These are phyloP conservation scores for Cardiocondyla obscurior DNA, from an alignment of 1,140 invertebrate genomes.

Conservation along the genomic window DNA sequence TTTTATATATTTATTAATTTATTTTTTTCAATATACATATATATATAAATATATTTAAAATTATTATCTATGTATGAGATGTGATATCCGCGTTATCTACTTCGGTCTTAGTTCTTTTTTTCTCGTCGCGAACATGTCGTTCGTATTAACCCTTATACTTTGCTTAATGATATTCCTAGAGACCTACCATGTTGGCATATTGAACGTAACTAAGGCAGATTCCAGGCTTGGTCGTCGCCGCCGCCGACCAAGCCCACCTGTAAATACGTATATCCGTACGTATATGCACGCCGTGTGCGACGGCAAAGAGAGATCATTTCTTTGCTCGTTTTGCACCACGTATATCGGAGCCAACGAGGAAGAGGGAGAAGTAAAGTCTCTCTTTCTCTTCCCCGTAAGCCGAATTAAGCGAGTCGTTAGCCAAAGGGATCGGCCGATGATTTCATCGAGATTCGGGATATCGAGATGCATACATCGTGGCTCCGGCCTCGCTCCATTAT, in stretches of 20 bases:
- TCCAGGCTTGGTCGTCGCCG: slow-evolving; percentile 60
- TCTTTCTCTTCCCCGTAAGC: not conserved
- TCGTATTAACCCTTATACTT: slow-evolving; percentile 78
- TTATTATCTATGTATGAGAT: slow-evolving; percentile 56
- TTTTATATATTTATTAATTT: slow-evolving; percentile 43
- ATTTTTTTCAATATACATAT: not conserved
- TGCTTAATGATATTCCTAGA: slow-evolving; percentile 79
- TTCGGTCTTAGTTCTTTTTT: slow-evolving; percentile 63
- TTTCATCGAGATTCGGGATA: slow-evolving; percentile 46
- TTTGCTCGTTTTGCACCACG: slow-evolving; percentile 32
- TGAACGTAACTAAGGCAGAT: slow-evolving; percentile 70
- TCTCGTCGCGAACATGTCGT: slow-evolving; percentile 69
- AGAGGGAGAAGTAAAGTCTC: not conserved
- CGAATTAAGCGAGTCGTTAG: slow-evolving; percentile 52
- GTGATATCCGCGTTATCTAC: slow-evolving; percentile 50
- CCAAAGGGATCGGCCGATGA: slow-evolving; percentile 44
- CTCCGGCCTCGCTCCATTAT: slow-evolving; percentile 30
- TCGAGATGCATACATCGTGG: slow-evolving; percentile 21
- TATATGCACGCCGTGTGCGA: not conserved
- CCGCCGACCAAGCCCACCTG: slow-evolving; percentile 40
- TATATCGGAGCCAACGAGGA: not conserved
- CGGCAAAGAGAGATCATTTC: slow-evolving; percentile 22
- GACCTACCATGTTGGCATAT: slow-evolving; percentile 72
- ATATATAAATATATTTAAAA: too few species aligned
- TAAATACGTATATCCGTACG: slow-evolving; percentile 42